These are phyloP conservation scores for Helleia helle DNA, from an alignment of 2,888 invertebrate genomes.

Conservation along the genomic window DNA sequence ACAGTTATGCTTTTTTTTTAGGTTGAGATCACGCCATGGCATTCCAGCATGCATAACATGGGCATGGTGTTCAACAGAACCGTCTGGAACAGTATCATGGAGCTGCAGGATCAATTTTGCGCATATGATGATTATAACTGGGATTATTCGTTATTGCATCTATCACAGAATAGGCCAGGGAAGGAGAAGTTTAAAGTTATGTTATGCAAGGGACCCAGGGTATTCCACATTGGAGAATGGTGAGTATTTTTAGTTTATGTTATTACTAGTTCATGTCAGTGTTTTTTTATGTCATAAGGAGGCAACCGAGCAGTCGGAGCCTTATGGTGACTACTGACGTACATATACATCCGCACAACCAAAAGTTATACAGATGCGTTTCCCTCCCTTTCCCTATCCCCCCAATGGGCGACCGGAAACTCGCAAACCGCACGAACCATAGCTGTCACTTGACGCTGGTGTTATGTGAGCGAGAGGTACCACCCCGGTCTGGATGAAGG, in stretches of 20 bases:
- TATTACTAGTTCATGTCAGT: no score
- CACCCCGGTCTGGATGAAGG: no score
- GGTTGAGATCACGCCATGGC: conserved; percentile 95
- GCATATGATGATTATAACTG: conserved; percentile 99
- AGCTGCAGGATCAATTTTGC: conserved; percentile 90
- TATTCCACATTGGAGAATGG: conserved; percentile 99
- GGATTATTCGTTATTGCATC: conserved; percentile 97
- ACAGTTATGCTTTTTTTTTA: conserved; percentile 46
- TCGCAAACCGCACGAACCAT: no score
- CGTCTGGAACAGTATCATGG: conserved; percentile 89
- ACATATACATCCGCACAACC: no score
- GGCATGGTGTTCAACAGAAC: conserved; percentile 95
- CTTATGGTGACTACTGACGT: no score
- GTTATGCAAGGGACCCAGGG: conserved; percentile 92
- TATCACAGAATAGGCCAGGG: conserved; percentile 87
- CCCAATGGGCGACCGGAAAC: no score
- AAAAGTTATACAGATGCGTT: no score
- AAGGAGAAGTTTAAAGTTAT: conserved; percentile 86
- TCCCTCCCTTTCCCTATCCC: no score
- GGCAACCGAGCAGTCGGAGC: no score
- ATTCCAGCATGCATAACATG: conserved; percentile 99
- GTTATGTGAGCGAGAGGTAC: no score
- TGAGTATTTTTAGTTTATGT: no score
- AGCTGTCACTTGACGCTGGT: no score
- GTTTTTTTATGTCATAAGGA: background rate